Evolutionary conservation across 2,888 invertebrate genomes (phyloP).

Genomic region (Orthosia cruda): DNA sequence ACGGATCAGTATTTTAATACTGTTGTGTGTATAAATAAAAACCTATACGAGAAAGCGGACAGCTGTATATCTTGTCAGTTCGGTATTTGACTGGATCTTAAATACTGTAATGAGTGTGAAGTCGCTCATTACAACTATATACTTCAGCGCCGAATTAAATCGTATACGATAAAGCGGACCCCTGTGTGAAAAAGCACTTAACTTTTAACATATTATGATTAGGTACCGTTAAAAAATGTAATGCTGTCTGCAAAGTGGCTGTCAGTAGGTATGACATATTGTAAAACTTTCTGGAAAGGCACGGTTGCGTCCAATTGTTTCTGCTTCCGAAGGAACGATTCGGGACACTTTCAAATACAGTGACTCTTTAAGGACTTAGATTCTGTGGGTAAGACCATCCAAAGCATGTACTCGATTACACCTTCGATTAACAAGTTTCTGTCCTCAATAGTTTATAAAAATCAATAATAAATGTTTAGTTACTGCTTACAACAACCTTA

Average conservation of each 20-base stretch:
- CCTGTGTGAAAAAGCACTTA: no score
- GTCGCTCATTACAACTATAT: no score
- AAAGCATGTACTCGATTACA: neutral
- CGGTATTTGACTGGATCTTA: no score
- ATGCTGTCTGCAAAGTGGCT: conserved; percentile 5
- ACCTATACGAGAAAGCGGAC: no score
- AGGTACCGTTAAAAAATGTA: conserved; percentile 8
- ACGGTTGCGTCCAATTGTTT: neutral
- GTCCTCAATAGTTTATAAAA: neutral
- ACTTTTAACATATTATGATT: no score
- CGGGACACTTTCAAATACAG: neutral
- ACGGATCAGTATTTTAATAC: no score
- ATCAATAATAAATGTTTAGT: neutral
- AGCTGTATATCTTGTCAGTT: no score
- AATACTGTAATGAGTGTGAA: no score
- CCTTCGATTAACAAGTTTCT: neutral
- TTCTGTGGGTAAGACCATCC: no score
- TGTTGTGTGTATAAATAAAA: no score
- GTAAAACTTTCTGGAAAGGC: conserved; percentile 25
- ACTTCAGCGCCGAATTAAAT: no score
- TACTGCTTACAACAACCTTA: neutral
- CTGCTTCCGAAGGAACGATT: neutral
- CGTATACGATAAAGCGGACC: no score
- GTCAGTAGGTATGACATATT: conserved; percentile 11
- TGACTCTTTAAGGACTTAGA: neutral